Evolutionary conservation across 2,113 vertebrate species (phyloP), one percentile per base, ranked within the genome.

Genomic region (Manacus vitellinus): DNA sequence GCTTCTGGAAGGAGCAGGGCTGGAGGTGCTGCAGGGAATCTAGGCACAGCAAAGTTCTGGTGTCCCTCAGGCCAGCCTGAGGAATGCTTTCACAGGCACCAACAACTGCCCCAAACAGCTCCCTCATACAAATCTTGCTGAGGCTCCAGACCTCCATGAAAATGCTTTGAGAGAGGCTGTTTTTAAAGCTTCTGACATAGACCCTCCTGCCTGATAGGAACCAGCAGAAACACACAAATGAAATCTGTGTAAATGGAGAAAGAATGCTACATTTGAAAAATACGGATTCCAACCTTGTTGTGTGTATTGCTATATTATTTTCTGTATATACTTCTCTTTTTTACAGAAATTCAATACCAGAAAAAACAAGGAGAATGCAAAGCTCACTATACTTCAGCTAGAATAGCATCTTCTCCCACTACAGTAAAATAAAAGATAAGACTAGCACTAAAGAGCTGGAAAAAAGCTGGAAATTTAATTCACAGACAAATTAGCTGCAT

Each of bases 381-480:
- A 72, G 58, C 22, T 63, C 24, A 19, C 35, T 67, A 6, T 52
- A 47, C 14, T 15, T 95, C 46, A 66, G n/a, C 41, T 90, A 75
- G 35, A 44, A 44, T 14, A 83, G 39, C 25, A 43, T 89, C 72
- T 88, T 92, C n/a, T 41, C 18, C 43, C 74, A 63, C 25, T 39
- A 30, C 24, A 84, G 62, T 52, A 77, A 88, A 93, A 84, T 43
- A 68, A 54, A 84, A 91, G 88, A 93, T 85, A 96, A 88, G 63
- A 75, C 56, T 33, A 92, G 39, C 61, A 65, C 51, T 74, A 70
- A 86, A 90, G 61, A 88, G 37, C 72, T 94, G 44, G 51, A 74
- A 93, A 91, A 81, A 82, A 78, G 19, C 43, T 95, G 86, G 80
- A 85, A 92, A 91, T 91, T 51, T 94, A 89, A 87, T 89, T 93